These are phyloP conservation scores for Drosophila recens DNA, from an alignment of 2,888 invertebrate species.

Conservation along the genomic window DNA sequence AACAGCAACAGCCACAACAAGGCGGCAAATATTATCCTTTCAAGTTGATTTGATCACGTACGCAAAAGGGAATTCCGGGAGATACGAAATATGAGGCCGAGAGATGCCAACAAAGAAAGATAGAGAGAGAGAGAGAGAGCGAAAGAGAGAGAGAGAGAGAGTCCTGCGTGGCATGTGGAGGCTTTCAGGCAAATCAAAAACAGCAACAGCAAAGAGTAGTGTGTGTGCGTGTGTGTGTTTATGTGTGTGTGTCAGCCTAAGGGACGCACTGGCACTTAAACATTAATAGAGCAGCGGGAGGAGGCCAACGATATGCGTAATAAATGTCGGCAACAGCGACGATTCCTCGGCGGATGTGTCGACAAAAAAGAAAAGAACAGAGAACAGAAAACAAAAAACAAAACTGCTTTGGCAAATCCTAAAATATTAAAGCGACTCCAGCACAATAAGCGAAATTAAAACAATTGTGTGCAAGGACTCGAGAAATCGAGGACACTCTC, in stretches of 20 bases:
- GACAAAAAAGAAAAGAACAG: conserved; percentile 22
- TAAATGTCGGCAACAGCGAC: conserved; percentile 73
- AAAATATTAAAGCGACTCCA: conserved; percentile 75
- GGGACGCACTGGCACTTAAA: conserved; percentile 82
- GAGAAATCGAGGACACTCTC: conserved; percentile 28
- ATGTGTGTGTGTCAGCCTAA: conserved; percentile 61
- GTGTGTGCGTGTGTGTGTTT: conserved; percentile 24
- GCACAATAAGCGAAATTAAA: conserved; percentile 81
- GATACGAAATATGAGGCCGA: conserved; percentile 75
- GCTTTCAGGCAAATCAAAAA: conserved; percentile 83
- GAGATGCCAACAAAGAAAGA: conserved; percentile 2
- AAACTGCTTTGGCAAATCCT: conserved; percentile 61
- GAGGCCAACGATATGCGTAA: conserved; percentile 75
- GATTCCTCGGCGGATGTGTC: conserved; percentile 47
- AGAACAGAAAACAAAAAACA: neutral
- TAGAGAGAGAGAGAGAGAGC: too few relatives aligned
- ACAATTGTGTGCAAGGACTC: conserved; percentile 71
- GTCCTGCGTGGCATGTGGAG: conserved; percentile 47
- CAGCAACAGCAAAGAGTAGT: conserved; percentile 66
- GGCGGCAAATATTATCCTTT: conserved; percentile 84
- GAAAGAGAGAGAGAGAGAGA: neutral
- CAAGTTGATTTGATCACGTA: conserved; percentile 86
- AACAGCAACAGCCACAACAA: conserved; percentile 56
- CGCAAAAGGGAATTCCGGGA: conserved; percentile 82
- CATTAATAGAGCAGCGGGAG: conserved; percentile 79